Conservation (phyloP, 2,888 invertebrate species). For the Drosophila kuntzei region DNA sequence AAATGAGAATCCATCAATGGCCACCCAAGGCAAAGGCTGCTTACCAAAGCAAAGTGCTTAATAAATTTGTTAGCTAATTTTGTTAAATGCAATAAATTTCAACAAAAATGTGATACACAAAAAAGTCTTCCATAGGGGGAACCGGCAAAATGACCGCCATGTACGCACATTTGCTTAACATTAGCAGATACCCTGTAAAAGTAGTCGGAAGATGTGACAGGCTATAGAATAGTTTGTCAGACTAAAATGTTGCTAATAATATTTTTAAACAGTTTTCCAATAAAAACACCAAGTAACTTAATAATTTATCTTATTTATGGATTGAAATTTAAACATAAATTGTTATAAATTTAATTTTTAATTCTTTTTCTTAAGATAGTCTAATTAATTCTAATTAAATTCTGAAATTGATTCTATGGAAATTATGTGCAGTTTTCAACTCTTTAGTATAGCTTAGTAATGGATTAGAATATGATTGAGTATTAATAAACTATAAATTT, state of each 20-base stretch:
- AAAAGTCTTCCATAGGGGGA: conserved; percentile 35
- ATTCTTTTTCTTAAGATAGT: too few species aligned
- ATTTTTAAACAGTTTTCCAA: too few species aligned
- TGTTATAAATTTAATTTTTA: neutral
- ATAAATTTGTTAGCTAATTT: conserved; percentile 83
- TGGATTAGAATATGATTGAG: too few species aligned
- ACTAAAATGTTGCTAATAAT: neutral
- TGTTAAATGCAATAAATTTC: conserved; percentile 82
- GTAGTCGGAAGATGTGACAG: neutral
- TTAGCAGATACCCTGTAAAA: conserved; percentile 44
- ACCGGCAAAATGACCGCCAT: conserved; percentile 46
- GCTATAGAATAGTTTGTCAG: neutral
- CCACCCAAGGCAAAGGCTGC: conserved; percentile 33
- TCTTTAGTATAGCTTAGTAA: too few species aligned
- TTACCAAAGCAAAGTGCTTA: conserved; percentile 65
- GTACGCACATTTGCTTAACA: conserved; percentile 65
- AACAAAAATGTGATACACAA: conserved; percentile 76
- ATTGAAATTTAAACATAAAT: neutral
- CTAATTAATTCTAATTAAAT: too few species aligned
- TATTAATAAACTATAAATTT: too few species aligned
- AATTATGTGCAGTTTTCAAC: too few species aligned
- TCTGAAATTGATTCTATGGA: too few species aligned
- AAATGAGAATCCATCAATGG: conserved; percentile 69
- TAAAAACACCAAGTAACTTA: too few species aligned
- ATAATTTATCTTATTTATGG: neutral